Conservation (phyloP, 2,797 vertebrate species). For the Mionectes olivaceus region DNA sequence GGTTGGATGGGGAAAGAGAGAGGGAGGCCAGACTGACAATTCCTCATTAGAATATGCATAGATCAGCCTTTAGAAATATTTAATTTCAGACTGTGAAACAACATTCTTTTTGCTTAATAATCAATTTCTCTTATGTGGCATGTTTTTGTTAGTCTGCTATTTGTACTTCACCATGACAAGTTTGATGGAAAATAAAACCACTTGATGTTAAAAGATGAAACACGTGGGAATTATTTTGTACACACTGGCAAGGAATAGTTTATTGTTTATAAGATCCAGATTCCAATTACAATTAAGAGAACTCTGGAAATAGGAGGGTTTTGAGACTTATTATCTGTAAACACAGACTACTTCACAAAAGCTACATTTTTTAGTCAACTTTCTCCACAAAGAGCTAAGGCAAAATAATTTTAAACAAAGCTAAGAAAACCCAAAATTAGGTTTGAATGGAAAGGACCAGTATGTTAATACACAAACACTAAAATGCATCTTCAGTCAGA, state of each 20-base stretch:
- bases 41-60: not conserved
- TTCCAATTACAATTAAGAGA: not conserved
- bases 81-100: not conserved
- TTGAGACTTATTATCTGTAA: not conserved
- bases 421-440: not conserved
- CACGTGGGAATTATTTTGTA: not conserved
- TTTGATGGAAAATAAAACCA: not conserved
- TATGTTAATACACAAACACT: not conserved
- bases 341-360: not conserved
- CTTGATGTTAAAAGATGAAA: not conserved
- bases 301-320: rapidly evolving
- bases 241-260: not conserved
- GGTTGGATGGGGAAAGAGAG: not conserved
- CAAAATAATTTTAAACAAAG: not conserved
- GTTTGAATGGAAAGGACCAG: not conserved
- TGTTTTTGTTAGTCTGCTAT: not conserved
- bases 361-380: not conserved
- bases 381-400: not conserved
- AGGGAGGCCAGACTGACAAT: not conserved
- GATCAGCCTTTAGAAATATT: not conserved
- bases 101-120: not conserved
- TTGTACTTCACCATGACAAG: not conserved
- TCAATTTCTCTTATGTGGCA: not conserved
- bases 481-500: not conserved
- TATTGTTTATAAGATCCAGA: not conserved